Evolutionary conservation across 2,888 invertebrate genomes (phyloP).

Genomic region (Apamea sordens): DNA sequence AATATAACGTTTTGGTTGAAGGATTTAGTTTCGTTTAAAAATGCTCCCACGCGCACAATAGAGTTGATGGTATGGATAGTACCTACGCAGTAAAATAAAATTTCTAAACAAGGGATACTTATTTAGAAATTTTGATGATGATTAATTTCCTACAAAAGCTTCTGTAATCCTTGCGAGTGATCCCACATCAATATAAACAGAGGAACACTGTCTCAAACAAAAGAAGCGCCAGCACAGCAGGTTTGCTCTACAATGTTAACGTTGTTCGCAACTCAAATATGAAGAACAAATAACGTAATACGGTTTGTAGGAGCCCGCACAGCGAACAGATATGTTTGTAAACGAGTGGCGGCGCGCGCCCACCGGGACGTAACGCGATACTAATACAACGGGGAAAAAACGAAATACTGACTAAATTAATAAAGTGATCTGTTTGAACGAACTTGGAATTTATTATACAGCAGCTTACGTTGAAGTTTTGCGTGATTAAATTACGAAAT

Average conservation of each 20-base stretch:
- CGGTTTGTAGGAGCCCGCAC: conserved; percentile 60
- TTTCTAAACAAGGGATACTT: background rate
- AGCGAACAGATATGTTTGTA: conserved; percentile 59
- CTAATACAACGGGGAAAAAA: background rate
- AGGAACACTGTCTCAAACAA: conserved; percentile 42
- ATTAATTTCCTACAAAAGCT: background rate
- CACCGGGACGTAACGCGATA: conserved; percentile 14
- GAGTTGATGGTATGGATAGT: background rate
- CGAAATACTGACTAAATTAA: background rate
- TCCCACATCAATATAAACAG: conserved; percentile 38
- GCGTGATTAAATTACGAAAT: background rate
- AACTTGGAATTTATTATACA: background rate
- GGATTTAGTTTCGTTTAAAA: background rate
- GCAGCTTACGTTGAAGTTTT: background rate
- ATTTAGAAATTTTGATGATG: too few relatives aligned
- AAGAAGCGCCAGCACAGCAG: conserved; percentile 57
- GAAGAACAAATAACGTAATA: conserved; percentile 68
- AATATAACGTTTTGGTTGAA: background rate
- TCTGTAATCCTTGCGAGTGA: conserved; percentile 3
- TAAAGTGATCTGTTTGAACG: background rate
- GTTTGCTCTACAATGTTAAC: conserved; percentile 63
- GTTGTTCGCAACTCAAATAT: conserved; percentile 68
- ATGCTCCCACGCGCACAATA: background rate
- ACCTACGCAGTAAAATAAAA: background rate
- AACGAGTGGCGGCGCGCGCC: conserved; percentile 24